These are phyloP conservation scores for Plutomurus gul DNA, from an alignment of 1,140 invertebrate species.

Conservation along the genomic window DNA sequence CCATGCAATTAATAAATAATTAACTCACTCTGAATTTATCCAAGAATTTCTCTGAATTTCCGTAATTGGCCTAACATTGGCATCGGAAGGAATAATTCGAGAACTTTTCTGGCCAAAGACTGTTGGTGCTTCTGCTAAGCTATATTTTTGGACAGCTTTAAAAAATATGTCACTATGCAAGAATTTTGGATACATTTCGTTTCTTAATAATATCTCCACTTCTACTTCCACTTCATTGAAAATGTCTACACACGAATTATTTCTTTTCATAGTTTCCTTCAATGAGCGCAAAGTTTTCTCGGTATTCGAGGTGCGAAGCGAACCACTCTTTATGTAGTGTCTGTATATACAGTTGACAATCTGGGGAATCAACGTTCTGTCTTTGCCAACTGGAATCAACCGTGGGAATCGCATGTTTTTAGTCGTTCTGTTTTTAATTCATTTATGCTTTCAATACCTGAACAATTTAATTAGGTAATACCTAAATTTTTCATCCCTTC, in stretches of 20 bases:
- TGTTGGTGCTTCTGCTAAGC: neutral
- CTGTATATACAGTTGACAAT: neutral
- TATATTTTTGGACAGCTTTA: neutral
- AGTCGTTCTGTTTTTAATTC: neutral
- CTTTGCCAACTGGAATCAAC: neutral
- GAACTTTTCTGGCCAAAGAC: neutral
- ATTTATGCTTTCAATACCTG: neutral
- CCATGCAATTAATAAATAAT: no score
- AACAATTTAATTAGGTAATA: neutral
- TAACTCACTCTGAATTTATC: no score
- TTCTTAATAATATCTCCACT: neutral
- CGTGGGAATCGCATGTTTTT: no score
- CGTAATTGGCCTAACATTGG: no score
- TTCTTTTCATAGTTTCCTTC: neutral
- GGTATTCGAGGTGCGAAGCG: neutral
- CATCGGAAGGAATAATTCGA: neutral
- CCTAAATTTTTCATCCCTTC: constrained; percentile 71
- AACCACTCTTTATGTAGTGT: neutral
- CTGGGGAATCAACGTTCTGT: neutral
- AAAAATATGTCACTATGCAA: neutral
- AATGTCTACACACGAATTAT: neutral
- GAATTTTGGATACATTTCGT: neutral
- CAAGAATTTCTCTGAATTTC: no score
- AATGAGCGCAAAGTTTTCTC: neutral
- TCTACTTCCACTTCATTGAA: neutral